Conservation (phyloP, 2,888 invertebrate genomes). For the Napeogenes inachia region DNA sequence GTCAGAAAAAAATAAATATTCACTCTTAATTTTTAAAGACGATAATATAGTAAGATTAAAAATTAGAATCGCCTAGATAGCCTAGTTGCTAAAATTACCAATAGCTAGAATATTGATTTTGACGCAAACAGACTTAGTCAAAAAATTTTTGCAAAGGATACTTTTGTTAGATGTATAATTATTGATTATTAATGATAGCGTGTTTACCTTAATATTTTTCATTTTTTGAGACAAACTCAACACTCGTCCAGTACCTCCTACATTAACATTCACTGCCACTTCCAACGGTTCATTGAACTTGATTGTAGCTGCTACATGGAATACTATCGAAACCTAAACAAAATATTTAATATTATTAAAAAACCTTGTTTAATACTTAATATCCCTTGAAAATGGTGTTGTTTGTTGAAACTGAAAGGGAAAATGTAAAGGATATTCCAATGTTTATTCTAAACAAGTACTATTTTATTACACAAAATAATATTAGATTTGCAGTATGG, state of each 20-base stretch:
- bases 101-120: no score
- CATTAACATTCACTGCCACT: conserved; percentile 32
- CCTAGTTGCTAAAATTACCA: no score
- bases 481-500: neutral
- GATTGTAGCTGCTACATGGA: conserved; percentile 36
- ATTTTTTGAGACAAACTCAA: conserved; percentile 39
- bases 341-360: neutral
- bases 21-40: neutral
- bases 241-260: conserved; percentile 39
- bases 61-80: no score
- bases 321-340: conserved; percentile 37
- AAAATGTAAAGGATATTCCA: no score
- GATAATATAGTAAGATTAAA: neutral
- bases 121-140: no score
- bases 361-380: no score
- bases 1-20: neutral
- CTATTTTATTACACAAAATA: no score
- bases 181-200: neutral
- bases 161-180: no score
- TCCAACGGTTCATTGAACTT: conserved; percentile 37
- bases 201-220: conserved; percentile 39
- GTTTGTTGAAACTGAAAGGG: no score
- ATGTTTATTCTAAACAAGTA: no score
- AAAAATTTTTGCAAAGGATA: no score
- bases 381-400: neutral